Evolutionary conservation across 53 echinoderm and acorn worm species (phyloP).

Genomic region (Pentamera pediparva): DNA sequence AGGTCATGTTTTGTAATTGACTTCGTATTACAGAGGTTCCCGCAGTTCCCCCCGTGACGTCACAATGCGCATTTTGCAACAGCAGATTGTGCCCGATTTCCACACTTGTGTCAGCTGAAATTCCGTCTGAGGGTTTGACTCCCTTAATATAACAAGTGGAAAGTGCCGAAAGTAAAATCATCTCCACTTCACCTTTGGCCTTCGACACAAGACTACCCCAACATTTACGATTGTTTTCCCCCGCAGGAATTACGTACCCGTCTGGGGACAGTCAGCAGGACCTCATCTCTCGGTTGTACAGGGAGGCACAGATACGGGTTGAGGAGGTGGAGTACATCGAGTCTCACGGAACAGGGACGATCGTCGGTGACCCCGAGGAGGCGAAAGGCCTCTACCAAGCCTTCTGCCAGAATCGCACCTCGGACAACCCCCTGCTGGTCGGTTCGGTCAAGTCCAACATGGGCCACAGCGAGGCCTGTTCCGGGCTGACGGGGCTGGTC

Average conservation of each 20-base stretch:
- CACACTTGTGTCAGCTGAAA: too few species aligned
- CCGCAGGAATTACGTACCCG: conserved; percentile 66
- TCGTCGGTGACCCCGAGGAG: conserved; percentile 73
- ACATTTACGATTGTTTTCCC: too few species aligned
- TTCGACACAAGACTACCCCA: too few species aligned
- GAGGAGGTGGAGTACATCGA: conserved; percentile 70
- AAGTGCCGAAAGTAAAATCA: too few species aligned
- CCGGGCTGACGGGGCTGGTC: conserved; percentile 70
- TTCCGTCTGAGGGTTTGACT: too few species aligned
- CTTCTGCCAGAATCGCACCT: conserved; percentile 57
- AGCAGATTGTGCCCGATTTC: too few species aligned
- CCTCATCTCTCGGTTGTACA: conserved; percentile 49
- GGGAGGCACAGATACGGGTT: conserved; percentile 52
- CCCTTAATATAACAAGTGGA: too few species aligned
- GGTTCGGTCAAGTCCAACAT: conserved; percentile 89
- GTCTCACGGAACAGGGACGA: conserved; percentile 82
- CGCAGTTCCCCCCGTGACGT: too few species aligned
- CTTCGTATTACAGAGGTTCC: too few species aligned
- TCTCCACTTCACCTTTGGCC: too few species aligned
- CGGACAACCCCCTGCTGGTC: conserved; percentile 57
- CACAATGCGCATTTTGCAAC: too few species aligned
- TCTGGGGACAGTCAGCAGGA: conserved; percentile 55
- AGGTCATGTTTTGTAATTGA: too few species aligned
- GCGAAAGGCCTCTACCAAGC: conserved; percentile 58
- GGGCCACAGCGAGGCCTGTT: conserved; percentile 72